Base-by-base conservation (phyloP, 2,888 invertebrate genomes). In the Microdon myrmicae region DNA sequence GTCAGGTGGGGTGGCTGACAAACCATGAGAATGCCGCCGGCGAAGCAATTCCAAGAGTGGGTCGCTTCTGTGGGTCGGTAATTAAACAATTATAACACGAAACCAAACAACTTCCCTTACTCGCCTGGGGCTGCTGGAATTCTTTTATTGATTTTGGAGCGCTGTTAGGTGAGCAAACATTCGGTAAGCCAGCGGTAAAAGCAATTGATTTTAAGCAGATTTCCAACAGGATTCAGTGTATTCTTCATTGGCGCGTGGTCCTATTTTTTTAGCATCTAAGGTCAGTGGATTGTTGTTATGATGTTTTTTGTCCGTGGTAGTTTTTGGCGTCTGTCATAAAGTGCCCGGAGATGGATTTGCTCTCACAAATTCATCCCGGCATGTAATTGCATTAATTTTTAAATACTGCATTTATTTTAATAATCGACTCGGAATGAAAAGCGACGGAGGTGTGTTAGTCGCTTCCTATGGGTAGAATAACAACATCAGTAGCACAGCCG, bases 331-430 rank as follows among this genome's bases (percentile, higher is more conserved):
- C 38, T 47, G 34, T 38, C 49, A 39, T 59, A 48, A 19, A 54
- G 44, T 37, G 67, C 55, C 56, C 49, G 44, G 37, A 59, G 64
- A 56, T 43, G 54, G 53, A 58, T 67, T 60, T 59, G 49, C 56
- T 49, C 48, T 61, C 54, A 31, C 14, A 66, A 67, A 67, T 49
- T 56, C 60, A 28, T 64, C 59, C 37, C 56, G 45, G 34, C 68
- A 64, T 59, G 53, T 68, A 68, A 68, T 68, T 68, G 61, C 68
- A 68, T 68, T 53, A 68, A 68, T 68, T 68, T 68, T 68, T 68
- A 51, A 68, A 20, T 55, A 68, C 53, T 68, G 68, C 68, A 67
- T 60, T 68, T 68, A 56, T 54, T 56, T 68, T 51, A 68, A 68
- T 68, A 60, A 68, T 68, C 68, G 45, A 59, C 53, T 44, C 45